Conservation (phyloP, 2,797 vertebrate species). For the Cirrhinus mrigala region DNA sequence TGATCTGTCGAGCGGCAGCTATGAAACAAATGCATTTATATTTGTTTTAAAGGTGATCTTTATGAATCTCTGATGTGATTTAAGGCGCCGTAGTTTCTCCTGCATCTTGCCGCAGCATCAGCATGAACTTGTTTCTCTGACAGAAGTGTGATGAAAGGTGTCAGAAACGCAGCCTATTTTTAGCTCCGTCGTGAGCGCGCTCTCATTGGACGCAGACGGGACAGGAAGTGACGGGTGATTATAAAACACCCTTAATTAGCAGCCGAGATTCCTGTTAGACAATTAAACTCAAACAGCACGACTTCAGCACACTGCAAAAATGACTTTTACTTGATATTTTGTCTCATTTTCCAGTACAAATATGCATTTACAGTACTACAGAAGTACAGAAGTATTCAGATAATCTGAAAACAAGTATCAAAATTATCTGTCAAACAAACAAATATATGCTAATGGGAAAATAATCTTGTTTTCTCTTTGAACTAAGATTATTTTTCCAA, state of each 20-base stretch:
- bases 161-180: constrained; percentile 71
- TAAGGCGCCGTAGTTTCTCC: neutral
- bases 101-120: neutral
- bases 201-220: constrained; percentile 58
- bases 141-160: constrained; percentile 70
- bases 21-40: neutral
- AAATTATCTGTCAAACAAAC: neutral
- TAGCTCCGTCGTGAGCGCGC: constrained; percentile 66
- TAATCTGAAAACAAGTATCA: neutral
- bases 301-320: neutral
- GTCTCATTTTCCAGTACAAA: neutral
- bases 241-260: constrained; percentile 41
- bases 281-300: neutral
- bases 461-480: too few relatives aligned
- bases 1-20: neutral
- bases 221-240: constrained; percentile 70
- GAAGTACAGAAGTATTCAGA: neutral
- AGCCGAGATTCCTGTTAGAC: too few relatives aligned
- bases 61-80: neutral
- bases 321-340: neutral
- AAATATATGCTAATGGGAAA: too few relatives aligned
- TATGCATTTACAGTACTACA: neutral
- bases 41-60: neutral
- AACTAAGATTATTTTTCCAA: neutral
- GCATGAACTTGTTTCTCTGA: constrained; percentile 56